Evolutionary conservation across 2,888 invertebrate genomes (phyloP).

Genomic region (Craniophora ligustri): DNA sequence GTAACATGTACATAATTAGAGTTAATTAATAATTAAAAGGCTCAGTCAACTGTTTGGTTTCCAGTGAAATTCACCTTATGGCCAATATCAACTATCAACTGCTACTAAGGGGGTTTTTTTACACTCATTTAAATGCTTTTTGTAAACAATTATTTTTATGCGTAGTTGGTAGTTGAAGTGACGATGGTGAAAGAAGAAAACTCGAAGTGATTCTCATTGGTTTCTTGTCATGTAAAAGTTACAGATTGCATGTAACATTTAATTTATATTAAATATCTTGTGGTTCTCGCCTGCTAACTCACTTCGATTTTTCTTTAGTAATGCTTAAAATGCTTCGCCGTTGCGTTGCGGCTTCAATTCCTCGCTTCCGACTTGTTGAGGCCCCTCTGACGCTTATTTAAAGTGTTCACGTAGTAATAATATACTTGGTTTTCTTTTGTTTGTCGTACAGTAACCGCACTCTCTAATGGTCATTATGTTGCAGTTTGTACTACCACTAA

Average conservation of each 20-base stretch:
- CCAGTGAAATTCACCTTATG: slow-evolving; percentile 72
- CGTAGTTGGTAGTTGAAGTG: slow-evolving; percentile 86
- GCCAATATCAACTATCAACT: slow-evolving; percentile 85
- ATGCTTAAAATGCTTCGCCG: slow-evolving; percentile 85
- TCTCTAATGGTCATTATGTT: slow-evolving; percentile 89
- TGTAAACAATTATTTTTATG: slow-evolving; percentile 71
- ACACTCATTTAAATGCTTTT: slow-evolving; percentile 73
- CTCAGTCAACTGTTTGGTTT: slow-evolving; percentile 75
- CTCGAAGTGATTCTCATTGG: slow-evolving; percentile 73
- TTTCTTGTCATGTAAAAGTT: not conserved
- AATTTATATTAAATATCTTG: slow-evolving; percentile 32
- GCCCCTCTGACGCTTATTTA: slow-evolving; percentile 85
- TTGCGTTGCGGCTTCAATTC: slow-evolving; percentile 84
- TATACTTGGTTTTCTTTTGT: slow-evolving; percentile 87
- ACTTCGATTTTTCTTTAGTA: slow-evolving; percentile 78
- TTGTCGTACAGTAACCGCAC: slow-evolving; percentile 89
- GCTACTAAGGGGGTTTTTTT: slow-evolving; percentile 80
- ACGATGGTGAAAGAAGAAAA: slow-evolving; percentile 80
- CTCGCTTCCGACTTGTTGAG: slow-evolving; percentile 85
- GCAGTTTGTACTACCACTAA: slow-evolving; percentile 89
- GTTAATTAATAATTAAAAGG: slow-evolving; percentile 12
- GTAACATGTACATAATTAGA: slow-evolving; percentile 25
- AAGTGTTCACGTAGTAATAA: slow-evolving; percentile 87
- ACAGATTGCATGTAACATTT: not conserved
- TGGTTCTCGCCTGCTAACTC: slow-evolving; percentile 38